Base-by-base conservation (phyloP, 1,140 invertebrate genomes). In the Nasonia vitripennis region DNA sequence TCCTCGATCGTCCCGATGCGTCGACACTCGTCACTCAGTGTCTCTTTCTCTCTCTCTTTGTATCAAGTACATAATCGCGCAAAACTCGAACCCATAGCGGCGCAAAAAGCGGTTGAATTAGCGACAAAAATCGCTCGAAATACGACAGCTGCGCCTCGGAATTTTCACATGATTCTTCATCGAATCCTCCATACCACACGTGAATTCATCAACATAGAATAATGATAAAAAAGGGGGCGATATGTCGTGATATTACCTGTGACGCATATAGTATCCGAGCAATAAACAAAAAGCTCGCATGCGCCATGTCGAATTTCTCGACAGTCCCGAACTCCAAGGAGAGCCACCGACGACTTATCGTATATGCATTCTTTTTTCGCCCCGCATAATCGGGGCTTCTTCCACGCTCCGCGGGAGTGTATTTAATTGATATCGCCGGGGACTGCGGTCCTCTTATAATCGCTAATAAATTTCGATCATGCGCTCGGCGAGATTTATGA, bases 351-450 rank as follows among this genome's bases (percentile, higher is more conserved):
- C 73, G 81, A 45, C 1, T 74, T 82, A 74, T 82, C 37, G 14
- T 27, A 27, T 27, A 9, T 20, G 45, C 23, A 31, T 1, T 31
- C 27, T 31, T 31, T 70, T 17, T 31, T 10, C 27, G 27, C 1
- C 9, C 41, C 41, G 41, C 34, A 37, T 37, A 37, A 37, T 37
- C 34, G 34, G 3, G 27, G 7, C 23, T 41, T 74, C 31, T 74
- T 74, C 71, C n/a, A 74, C 71, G 37, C 17, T n/a, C 78, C 71
- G 34, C 79, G 79, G 84, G 78, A 85, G 78, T 37, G 20, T 51
- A 87, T 90, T 90, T 90, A 91, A 91, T 91, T 90, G 89, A 91
- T 91, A 91, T 90, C 88, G 81, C 83, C 85, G 73, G 68, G 86
- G 79, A 75, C 86, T 68, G 27, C 27, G 27, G 27, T 1, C 27